Conservation (phyloP, 2,888 invertebrate genomes). For the Coenonympha glycerion region DNA sequence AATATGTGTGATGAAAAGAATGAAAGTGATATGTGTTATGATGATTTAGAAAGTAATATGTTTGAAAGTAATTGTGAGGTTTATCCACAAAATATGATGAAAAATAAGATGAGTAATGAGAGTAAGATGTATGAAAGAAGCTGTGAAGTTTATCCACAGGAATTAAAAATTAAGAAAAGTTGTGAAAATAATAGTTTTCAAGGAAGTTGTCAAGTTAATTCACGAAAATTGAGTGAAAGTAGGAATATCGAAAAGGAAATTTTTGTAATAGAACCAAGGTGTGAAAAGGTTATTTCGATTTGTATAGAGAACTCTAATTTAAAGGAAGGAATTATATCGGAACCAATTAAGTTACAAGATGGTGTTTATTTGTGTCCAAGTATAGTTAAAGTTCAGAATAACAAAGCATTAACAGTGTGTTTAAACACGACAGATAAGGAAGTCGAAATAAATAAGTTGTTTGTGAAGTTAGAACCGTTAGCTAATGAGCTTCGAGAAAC, state of each 20-base stretch:
- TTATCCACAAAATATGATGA: not conserved
- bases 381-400: constrained; percentile 13
- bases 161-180: not conserved
- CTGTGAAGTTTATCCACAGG: constrained; percentile 1
- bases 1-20: not conserved
- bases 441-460: constrained; percentile 14
- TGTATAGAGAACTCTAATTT: constrained; percentile 12
- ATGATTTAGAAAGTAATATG: not conserved
- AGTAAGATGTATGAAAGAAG: not conserved
- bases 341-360: constrained; percentile 17
- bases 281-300: constrained; percentile 15
- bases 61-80: not conserved
- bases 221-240: too few relatives aligned
- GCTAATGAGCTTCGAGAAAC: not conserved
- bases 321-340: constrained; percentile 13
- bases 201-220: too few relatives aligned
- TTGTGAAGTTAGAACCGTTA: constrained; percentile 4
- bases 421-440: constrained; percentile 16
- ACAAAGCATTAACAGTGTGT: too few relatives aligned
- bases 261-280: constrained; percentile 14
- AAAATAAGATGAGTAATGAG: not conserved
- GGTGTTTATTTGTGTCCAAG: constrained; percentile 19
- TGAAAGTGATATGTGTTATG: not conserved
- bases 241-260: not conserved
- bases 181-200: constrained; percentile 5